These are phyloP conservation scores for Catostylus mosaicus DNA, from an alignment of 30 jellyfish, hydroid and myxozoan genomes.

Conservation along the genomic window DNA sequence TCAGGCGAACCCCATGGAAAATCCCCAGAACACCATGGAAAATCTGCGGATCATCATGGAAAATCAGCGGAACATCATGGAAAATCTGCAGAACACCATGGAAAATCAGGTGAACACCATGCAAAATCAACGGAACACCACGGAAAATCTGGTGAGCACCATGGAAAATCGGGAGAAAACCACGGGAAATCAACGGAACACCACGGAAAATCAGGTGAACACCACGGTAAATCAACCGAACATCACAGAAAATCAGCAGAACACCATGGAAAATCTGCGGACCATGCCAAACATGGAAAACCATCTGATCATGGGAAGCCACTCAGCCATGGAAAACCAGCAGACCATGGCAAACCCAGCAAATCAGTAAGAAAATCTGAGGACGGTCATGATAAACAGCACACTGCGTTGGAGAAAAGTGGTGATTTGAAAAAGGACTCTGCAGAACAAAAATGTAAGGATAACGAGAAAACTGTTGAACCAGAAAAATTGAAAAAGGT, in stretches of 20 bases:
- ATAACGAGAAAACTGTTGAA: slow-evolving; percentile 21
- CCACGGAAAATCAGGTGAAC: slow-evolving; percentile 6
- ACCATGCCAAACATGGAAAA: slow-evolving; percentile 14
- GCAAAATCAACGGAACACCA: slow-evolving; percentile 11
- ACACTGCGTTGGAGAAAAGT: background rate
- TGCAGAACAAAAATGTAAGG: slow-evolving; percentile 10
- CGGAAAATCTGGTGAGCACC: slow-evolving; percentile 14
- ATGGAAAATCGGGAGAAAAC: slow-evolving; percentile 5
- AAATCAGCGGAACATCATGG: slow-evolving; percentile 17
- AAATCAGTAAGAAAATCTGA: background rate
- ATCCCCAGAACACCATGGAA: slow-evolving; percentile 7
- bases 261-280: slow-evolving; percentile 16
- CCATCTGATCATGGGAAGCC: slow-evolving; percentile 13
- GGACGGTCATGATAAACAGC: slow-evolving; percentile 11
- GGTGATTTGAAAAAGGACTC: slow-evolving; percentile 2
- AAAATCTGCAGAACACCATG: slow-evolving; percentile 9
- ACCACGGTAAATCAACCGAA: slow-evolving; percentile 11
- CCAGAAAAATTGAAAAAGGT: background rate
- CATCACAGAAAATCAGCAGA: slow-evolving; percentile 20
- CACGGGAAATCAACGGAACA: slow-evolving; percentile 22
- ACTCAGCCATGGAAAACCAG: background rate
- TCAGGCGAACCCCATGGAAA: slow-evolving; percentile 11
- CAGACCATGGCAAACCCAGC: slow-evolving; percentile 8
- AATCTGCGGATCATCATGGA: background rate
- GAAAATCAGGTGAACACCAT: slow-evolving; percentile 4